Percentiles rank a stretch among this genome's conserved stretches.
These are phyloP conservation scores for Cardiocondyla obscurior DNA, from an alignment of 1,140 invertebrate species.

Conservation along the genomic window DNA sequence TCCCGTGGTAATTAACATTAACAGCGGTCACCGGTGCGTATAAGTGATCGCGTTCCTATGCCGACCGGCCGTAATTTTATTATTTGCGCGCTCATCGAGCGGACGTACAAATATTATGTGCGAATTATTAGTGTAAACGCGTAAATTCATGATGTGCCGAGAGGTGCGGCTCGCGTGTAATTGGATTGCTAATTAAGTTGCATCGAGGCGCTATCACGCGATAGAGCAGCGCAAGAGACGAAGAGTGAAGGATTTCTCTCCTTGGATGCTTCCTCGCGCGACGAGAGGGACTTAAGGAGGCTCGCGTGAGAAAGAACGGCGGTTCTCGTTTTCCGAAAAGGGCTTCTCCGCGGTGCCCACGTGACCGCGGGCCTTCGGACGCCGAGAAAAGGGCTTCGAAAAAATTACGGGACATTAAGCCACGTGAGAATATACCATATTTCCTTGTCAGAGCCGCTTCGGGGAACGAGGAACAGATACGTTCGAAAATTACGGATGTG, in stretches of 20 bases:
- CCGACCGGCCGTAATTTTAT: conserved; percentile 16
- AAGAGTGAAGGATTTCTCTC: neutral
- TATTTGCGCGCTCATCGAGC: conserved; percentile 19
- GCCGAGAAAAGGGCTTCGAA: neutral
- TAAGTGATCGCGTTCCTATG: conserved; percentile 38
- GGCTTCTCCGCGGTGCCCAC: neutral
- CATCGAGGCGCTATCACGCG: conserved; percentile 9
- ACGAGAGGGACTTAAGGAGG: conserved; percentile 8
- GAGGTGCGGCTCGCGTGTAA: neutral
- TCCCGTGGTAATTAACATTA: conserved; percentile 40
- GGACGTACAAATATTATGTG: conserved; percentile 35
- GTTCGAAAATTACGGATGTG: conserved; percentile 47
- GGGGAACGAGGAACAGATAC: conserved; percentile 30
- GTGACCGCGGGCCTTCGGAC: neutral
- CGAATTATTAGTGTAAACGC: conserved; percentile 45
- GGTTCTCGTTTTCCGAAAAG: conserved; percentile 40
- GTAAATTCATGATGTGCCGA: neutral
- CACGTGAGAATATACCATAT: conserved; percentile 53
- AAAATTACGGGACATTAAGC: conserved; percentile 55
- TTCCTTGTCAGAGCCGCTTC: conserved; percentile 24
- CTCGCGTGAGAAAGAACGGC: conserved; percentile 54
- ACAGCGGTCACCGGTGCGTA: conserved; percentile 16
- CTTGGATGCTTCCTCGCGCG: neutral
- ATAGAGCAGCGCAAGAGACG: neutral
- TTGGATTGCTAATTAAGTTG: conserved; percentile 46